Percentiles rank a stretch among this genome's conserved stretches.
These are phyloP conservation scores for Andrena minutula DNA, from an alignment of 2,888 invertebrate species.

Conservation along the genomic window DNA sequence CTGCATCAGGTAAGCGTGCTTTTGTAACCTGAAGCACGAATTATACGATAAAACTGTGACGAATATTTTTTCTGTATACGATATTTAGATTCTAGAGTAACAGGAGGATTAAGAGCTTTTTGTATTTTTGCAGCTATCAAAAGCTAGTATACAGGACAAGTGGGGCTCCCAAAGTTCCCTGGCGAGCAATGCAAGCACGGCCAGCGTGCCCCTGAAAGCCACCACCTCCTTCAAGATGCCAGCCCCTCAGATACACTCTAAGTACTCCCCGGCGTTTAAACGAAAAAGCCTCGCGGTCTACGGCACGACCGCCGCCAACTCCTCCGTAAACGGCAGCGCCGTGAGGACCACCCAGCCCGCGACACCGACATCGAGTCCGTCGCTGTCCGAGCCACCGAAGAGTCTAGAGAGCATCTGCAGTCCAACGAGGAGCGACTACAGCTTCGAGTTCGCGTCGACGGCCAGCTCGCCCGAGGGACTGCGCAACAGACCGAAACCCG, in stretches of 20 bases:
- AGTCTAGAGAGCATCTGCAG: constrained; percentile 87
- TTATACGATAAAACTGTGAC: background rate
- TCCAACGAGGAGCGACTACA: constrained; percentile 87
- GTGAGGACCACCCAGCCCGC: constrained; percentile 54
- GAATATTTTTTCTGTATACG: too few species aligned
- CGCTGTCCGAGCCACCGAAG: constrained; percentile 85
- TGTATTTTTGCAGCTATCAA: constrained; percentile 72
- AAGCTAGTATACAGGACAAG: constrained; percentile 80
- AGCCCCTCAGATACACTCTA: constrained; percentile 87
- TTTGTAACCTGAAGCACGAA: background rate
- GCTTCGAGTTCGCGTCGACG: constrained; percentile 86
- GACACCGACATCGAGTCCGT: constrained; percentile 48
- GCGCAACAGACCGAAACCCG: constrained; percentile 75
- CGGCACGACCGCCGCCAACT: constrained; percentile 73
- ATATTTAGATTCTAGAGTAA: background rate
- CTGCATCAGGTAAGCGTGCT: constrained; percentile 76
- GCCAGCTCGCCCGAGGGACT: constrained; percentile 80
- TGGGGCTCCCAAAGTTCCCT: constrained; percentile 83
- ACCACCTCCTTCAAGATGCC: constrained; percentile 82
- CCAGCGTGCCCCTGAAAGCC: constrained; percentile 76
- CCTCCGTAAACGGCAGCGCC: constrained; percentile 57
- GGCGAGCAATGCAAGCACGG: constrained; percentile 79
- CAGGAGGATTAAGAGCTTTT: background rate
- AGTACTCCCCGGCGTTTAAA: constrained; percentile 94
- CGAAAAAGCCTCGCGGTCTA: constrained; percentile 90